Evolutionary conservation across 2,797 vertebrate species (phyloP).

Genomic region (Toxotes lorentzi): DNA sequence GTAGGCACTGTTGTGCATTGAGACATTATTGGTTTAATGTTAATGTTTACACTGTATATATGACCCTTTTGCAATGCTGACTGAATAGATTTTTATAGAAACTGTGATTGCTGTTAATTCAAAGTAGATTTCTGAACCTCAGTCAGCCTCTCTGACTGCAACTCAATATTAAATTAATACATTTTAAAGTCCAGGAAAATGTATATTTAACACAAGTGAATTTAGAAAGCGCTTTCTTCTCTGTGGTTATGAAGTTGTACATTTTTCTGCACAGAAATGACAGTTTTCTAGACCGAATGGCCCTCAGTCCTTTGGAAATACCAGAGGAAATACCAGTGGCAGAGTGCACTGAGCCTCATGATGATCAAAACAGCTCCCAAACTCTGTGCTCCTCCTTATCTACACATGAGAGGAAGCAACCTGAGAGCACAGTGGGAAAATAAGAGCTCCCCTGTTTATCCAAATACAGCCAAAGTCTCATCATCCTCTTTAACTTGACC

Average conservation of each 20-base stretch:
- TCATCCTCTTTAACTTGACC: constrained; percentile 9
- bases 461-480: constrained; percentile 7
- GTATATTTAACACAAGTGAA: constrained; percentile 3
- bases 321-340: constrained; percentile 56
- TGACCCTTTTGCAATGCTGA: background rate
- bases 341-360: constrained; percentile 35
- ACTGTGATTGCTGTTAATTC: background rate
- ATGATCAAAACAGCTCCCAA: constrained; percentile 58
- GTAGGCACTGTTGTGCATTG: background rate
- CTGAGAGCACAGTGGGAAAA: constrained; percentile 16
- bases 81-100: background rate
- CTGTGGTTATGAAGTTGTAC: constrained; percentile 2
- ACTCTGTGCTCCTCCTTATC: constrained; percentile 41
- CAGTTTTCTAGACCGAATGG: constrained; percentile 20
- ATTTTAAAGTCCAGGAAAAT: background rate
- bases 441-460: constrained; percentile 6
- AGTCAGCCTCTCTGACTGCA: background rate
- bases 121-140: background rate
- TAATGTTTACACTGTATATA: background rate
- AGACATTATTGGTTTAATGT: background rate
- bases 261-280: constrained; percentile 5
- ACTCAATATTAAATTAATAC: background rate
- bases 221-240: background rate
- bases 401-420: constrained; percentile 21
- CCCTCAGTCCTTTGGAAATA: constrained; percentile 36